phyloP scores from a whole-genome alignment of 2,113 vertebrate species.

The Fregata magnificens region DNA sequence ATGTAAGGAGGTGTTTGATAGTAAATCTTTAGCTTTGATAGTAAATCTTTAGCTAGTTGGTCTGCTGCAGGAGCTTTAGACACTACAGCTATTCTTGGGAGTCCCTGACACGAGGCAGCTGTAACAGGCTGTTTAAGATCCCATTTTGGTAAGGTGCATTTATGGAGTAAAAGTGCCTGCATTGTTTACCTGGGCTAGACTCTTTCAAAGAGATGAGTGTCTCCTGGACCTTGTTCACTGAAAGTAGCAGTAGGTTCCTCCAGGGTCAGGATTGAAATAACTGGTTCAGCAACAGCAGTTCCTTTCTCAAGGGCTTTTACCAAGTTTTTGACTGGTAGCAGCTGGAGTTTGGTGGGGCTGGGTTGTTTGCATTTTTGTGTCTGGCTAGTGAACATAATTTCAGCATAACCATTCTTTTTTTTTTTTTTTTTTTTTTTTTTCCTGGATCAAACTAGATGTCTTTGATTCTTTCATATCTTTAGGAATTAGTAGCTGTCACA shows the following conservation, averaged over 20 bases:
- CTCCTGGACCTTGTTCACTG: background rate
- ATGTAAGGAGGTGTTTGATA: background rate
- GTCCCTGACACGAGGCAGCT: background rate
- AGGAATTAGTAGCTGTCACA: background rate
- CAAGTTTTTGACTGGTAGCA: background rate
- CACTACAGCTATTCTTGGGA: background rate
- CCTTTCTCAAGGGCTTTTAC: background rate
- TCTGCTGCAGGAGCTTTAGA: background rate
- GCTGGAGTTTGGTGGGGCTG: background rate
- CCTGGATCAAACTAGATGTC: background rate
- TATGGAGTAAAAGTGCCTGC: background rate
- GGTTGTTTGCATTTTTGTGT: background rate
- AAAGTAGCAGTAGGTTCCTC: background rate
- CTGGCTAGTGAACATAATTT: background rate
- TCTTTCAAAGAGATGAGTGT: background rate
- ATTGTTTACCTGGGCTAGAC: background rate
- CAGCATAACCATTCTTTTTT: background rate
- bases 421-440: background rate
- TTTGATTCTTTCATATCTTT: background rate
- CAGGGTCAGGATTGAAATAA: background rate
- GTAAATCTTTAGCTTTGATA: background rate
- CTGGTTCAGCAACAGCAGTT: background rate
- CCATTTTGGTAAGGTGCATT: background rate
- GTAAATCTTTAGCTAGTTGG: background rate
- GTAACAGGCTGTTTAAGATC: background rate